phyloP scores from a whole-genome alignment of 2,797 vertebrate species.

The Pangasius krempfi region DNA sequence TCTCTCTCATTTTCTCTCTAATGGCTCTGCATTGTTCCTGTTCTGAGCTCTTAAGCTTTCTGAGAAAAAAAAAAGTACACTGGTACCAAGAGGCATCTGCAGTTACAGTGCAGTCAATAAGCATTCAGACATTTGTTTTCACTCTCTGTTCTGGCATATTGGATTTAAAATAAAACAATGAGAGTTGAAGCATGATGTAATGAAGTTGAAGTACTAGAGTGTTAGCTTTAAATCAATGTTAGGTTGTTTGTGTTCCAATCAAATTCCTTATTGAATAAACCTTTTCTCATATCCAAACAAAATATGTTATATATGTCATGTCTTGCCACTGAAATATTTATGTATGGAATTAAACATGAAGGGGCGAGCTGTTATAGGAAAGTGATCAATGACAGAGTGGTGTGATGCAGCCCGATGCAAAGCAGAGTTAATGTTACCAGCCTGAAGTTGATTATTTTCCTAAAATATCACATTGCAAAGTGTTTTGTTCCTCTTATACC shows the following conservation, averaged over 20 bases:
- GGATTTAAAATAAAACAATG: constrained; percentile 22
- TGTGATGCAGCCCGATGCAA: background rate
- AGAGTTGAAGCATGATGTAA: background rate
- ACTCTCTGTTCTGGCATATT: constrained; percentile 21
- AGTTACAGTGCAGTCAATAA: constrained; percentile 29
- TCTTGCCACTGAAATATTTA: background rate
- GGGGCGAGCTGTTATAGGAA: background rate
- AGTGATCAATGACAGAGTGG: background rate
- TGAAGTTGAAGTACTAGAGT: background rate
- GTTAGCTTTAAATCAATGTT: background rate
- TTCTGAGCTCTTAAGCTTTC: constrained; percentile 37
- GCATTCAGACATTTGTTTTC: constrained; percentile 21
- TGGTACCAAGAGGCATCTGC: constrained; percentile 27
- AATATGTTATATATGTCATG: background rate
- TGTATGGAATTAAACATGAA: background rate
- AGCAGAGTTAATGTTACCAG: background rate
- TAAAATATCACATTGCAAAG: background rate
- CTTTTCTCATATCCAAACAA: background rate
- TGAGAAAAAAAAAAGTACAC: background rate
- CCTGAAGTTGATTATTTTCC: background rate
- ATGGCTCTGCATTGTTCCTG: constrained; percentile 47
- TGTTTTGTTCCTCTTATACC: background rate
- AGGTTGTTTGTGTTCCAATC: background rate
- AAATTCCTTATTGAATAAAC: background rate
- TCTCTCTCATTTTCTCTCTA: constrained; percentile 30